phyloP scores from a whole-genome alignment of 2,113 vertebrate genomes.

The Silurus asotus region DNA sequence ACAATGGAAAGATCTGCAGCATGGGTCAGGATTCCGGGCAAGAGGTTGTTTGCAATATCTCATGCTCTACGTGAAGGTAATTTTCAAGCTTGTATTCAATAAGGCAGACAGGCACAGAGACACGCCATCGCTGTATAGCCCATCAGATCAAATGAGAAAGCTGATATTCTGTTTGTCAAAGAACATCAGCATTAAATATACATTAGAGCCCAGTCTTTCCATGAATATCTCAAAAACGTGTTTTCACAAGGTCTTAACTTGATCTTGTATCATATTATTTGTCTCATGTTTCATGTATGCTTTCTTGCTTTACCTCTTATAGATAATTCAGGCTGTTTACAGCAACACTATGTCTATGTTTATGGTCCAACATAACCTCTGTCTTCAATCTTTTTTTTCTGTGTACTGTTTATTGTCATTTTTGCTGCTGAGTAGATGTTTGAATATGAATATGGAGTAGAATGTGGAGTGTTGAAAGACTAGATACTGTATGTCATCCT shows the following conservation, averaged over 20 bases:
- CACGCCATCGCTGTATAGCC: background rate
- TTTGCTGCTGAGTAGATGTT: background rate
- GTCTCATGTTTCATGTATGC: background rate
- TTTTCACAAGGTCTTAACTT: background rate
- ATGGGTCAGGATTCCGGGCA: background rate
- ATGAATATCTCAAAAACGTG: background rate
- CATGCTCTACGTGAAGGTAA: background rate
- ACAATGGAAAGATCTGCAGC: background rate
- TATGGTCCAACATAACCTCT: background rate
- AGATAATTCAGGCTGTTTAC: background rate
- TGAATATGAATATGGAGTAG: background rate
- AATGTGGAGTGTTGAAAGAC: background rate
- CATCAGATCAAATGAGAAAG: background rate
- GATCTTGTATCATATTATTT: background rate
- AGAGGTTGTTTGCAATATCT: background rate
- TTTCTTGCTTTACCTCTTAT: background rate
- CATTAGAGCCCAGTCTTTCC: background rate
- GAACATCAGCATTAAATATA: background rate
- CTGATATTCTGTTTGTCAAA: background rate
- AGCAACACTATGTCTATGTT: background rate
- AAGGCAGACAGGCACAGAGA: background rate
- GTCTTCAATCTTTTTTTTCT: background rate
- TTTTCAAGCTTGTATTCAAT: background rate
- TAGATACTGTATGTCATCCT: background rate
- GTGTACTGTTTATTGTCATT: background rate